Conservation (phyloP, 1,140 invertebrate genomes). For the Eufriesea mexicana region DNA sequence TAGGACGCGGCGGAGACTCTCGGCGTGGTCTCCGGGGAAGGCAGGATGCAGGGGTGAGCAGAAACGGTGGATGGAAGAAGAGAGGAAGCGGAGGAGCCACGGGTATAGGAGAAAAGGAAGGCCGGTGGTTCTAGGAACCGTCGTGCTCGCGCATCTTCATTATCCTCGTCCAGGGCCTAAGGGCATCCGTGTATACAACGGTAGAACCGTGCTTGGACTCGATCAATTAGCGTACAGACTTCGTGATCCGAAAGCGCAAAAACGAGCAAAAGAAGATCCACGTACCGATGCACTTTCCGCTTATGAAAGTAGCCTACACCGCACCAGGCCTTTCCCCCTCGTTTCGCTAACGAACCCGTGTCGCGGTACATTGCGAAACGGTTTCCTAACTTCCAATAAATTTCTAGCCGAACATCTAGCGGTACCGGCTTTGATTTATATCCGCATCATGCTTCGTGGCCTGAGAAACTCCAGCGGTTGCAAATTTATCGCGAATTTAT, state of each 20-base stretch:
- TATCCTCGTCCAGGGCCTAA: slow-evolving; percentile 61
- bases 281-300: slow-evolving; percentile 63
- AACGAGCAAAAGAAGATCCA: slow-evolving; percentile 61
- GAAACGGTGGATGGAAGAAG: not conserved
- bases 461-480: not conserved
- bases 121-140: slow-evolving; percentile 68
- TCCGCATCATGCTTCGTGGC: not conserved
- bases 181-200: slow-evolving; percentile 60
- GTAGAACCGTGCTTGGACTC: slow-evolving; percentile 62
- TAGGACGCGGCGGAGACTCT: not conserved
- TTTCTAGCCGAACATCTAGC: not conserved
- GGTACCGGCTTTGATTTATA: not conserved
- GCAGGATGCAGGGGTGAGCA: not conserved
- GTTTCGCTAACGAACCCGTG: not conserved
- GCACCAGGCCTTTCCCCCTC: not conserved
- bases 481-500: not conserved
- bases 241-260: slow-evolving; percentile 66
- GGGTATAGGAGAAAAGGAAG: slow-evolving; percentile 14
- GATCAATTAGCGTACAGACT: slow-evolving; percentile 73
- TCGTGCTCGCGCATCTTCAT: slow-evolving; percentile 76
- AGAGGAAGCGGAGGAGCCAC: not conserved
- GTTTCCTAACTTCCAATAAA: not conserved
- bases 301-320: slow-evolving; percentile 62
- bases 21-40: not conserved
- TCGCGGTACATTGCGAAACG: not conserved